phyloP scores from a whole-genome alignment of 1,140 invertebrate species.

The Eumaeus atala region DNA sequence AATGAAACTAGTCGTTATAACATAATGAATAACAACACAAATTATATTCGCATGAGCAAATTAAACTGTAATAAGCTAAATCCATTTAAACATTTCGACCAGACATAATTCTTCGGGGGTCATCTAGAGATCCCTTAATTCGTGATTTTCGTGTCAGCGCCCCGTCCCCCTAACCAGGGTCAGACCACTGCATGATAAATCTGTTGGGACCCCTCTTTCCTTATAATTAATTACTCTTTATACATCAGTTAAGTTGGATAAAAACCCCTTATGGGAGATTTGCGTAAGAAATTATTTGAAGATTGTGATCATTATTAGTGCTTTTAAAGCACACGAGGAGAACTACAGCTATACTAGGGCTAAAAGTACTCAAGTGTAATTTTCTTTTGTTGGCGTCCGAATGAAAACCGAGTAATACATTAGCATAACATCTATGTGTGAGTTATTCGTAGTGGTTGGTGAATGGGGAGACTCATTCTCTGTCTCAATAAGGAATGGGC shows the following conservation, averaged over 20 bases:
- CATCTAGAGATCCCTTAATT: constrained; percentile 27
- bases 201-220: constrained; percentile 21
- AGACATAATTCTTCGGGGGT: constrained; percentile 5
- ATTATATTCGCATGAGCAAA: background rate
- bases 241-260: constrained; percentile 23
- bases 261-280: constrained; percentile 12
- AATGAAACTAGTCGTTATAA: too few species aligned
- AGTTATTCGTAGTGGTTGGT: too few species aligned
- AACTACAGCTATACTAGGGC: too few species aligned
- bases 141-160: constrained; percentile 22
- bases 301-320: too few species aligned
- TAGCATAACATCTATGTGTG: too few species aligned
- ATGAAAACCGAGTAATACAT: too few species aligned
- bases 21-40: background rate
- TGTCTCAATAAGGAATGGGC: too few species aligned
- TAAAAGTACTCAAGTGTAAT: too few species aligned
- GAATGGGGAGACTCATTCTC: too few species aligned
- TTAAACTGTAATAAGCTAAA: background rate
- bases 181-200: constrained; percentile 11
- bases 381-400: too few species aligned
- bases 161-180: constrained; percentile 17
- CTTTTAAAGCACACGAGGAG: too few species aligned
- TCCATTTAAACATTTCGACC: background rate
- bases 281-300: background rate
- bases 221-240: constrained; percentile 32